A percentile compares a stretch with the other conserved stretches of the same genome.
These are phyloP conservation scores for Polymixis lichenea DNA, from an alignment of 2,888 invertebrate species.

Conservation along the genomic window DNA sequence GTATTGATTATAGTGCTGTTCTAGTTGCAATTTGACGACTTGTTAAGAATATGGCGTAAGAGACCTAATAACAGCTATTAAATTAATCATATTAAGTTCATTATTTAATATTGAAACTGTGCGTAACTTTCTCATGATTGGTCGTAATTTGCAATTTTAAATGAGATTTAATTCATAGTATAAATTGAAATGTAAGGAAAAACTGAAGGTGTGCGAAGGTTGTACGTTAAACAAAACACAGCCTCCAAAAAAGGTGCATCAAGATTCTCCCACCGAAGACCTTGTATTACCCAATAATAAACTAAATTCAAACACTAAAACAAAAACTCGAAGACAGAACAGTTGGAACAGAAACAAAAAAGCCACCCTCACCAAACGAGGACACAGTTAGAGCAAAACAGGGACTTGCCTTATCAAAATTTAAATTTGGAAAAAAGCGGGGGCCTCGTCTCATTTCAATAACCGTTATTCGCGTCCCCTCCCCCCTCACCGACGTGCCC, in stretches of 20 bases:
- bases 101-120: conserved; percentile 1
- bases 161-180: no score
- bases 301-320: conserved; percentile 75
- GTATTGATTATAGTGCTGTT: conserved; percentile 30
- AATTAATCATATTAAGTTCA: conserved; percentile 2
- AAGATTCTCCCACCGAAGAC: conserved; percentile 58
- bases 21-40: conserved; percentile 44
- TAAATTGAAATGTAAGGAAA: conserved; percentile 12
- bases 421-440: conserved; percentile 90
- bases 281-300: conserved; percentile 72
- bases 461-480: conserved; percentile 87
- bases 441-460: conserved; percentile 89
- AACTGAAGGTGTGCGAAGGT: conserved; percentile 35
- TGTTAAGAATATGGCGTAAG: conserved; percentile 29
- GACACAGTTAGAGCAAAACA: conserved; percentile 88
- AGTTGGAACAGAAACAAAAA: conserved; percentile 82
- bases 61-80: neutral
- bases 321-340: conserved; percentile 78
- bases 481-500: conserved; percentile 76
- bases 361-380: conserved; percentile 83
- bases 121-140: no score
- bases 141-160: neutral
- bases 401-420: conserved; percentile 90
- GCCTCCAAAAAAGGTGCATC: conserved; percentile 52
- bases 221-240: conserved; percentile 31